These are phyloP conservation scores for Neoitamus cyanurus DNA, from an alignment of 2,888 invertebrate species.

Conservation along the genomic window DNA sequence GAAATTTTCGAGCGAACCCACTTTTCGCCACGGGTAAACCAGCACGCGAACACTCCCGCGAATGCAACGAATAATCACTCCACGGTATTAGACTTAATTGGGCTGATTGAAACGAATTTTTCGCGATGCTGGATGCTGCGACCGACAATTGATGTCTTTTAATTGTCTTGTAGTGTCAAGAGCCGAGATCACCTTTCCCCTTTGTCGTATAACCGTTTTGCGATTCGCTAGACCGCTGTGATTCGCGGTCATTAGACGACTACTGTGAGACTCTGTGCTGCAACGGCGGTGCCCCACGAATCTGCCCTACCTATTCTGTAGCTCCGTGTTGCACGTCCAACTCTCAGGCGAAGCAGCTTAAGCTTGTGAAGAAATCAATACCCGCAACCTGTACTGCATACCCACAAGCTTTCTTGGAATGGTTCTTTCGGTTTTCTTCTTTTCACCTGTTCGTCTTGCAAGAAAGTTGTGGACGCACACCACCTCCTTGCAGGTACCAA, in stretches of 20 bases:
- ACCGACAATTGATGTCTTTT: neutral
- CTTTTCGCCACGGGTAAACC: neutral
- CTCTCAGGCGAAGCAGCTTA: neutral
- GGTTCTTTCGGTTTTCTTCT: neutral
- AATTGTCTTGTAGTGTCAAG: slow-evolving; percentile 4
- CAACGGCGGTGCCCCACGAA: neutral
- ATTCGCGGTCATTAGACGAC: slow-evolving; percentile 51
- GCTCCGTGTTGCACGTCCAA: neutral
- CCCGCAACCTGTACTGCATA: slow-evolving; percentile 16
- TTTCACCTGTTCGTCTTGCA: slow-evolving; percentile 23
- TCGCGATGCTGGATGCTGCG: neutral
- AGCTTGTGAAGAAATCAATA: slow-evolving; percentile 34
- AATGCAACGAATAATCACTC: neutral
- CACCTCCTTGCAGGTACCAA: neutral
- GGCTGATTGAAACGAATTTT: neutral
- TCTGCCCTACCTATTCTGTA: neutral
- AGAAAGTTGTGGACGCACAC: slow-evolving; percentile 4
- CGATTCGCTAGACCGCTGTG: slow-evolving; percentile 47
- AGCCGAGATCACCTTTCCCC: slow-evolving; percentile 14
- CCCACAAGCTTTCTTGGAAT: slow-evolving; percentile 36
- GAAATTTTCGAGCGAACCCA: neutral
- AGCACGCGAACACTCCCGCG: neutral
- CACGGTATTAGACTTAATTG: neutral
- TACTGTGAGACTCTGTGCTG: slow-evolving; percentile 15
- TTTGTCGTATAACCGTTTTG: neutral